These are phyloP conservation scores for Ranitomeya imitator DNA, from an alignment of 2,113 vertebrate genomes.

Conservation along the genomic window DNA sequence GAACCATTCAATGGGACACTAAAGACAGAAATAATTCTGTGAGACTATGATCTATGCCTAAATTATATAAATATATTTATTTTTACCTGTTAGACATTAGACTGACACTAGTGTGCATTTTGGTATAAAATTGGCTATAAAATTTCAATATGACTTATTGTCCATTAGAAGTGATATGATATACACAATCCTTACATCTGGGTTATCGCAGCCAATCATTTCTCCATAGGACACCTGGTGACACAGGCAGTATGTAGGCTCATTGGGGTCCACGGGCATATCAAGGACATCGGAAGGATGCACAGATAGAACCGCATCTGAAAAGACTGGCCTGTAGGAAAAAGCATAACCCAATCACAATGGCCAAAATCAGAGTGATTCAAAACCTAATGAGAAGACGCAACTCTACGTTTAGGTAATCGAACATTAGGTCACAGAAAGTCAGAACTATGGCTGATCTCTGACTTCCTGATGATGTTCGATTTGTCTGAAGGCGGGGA, in stretches of 20 bases:
- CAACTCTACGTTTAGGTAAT: too few relatives aligned
- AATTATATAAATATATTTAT: too few relatives aligned
- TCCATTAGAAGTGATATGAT: neutral
- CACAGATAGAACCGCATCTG: conserved; percentile 86
- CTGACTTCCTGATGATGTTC: too few relatives aligned
- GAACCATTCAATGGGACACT: conserved; percentile 99
- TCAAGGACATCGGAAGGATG: conserved; percentile 96
- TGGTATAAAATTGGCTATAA: neutral
- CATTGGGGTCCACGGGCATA: conserved; percentile 98
- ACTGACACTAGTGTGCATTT: neutral
- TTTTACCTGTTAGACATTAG: too few relatives aligned
- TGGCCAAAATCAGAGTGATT: neutral
- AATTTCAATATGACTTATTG: neutral
- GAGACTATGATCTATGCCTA: neutral
- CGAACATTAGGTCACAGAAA: too few relatives aligned
- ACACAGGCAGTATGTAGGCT: conserved; percentile 96
- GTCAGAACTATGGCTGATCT: too few relatives aligned
- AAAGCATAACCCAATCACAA: conserved; percentile 27
- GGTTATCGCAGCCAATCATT: conserved; percentile 98
- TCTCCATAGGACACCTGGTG: conserved; percentile 98
- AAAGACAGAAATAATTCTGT: conserved; percentile 36
- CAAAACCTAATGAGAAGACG: too few relatives aligned
- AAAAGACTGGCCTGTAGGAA: conserved; percentile 79
- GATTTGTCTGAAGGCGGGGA: too few relatives aligned
- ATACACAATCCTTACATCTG: conserved; percentile 78